phyloP scores from a whole-genome alignment of 2,888 invertebrate species.

The Tuberolachnus salignus region DNA sequence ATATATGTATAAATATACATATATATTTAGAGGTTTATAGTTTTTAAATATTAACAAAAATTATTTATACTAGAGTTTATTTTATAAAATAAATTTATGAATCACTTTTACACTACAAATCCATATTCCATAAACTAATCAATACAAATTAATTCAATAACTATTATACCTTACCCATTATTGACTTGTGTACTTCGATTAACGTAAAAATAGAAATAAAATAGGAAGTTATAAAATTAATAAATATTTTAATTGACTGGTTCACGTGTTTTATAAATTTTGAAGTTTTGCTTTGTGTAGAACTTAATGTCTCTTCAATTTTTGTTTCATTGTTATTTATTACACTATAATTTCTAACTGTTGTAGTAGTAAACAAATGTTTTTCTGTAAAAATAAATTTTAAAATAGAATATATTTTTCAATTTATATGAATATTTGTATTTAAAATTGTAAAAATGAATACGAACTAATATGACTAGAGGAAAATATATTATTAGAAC shows the following conservation, averaged over 20 bases:
- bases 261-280: background rate
- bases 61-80: background rate
- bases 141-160: conserved; percentile 1
- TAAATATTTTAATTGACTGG: conserved; percentile 3
- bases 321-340: conserved; percentile 16
- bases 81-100: background rate
- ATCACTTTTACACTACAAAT: background rate
- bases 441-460: background rate
- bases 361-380: conserved; percentile 40
- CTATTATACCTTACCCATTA: conserved; percentile 39
- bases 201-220: conserved; percentile 25
- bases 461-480: conserved; percentile 52
- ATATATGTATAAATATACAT: no score
- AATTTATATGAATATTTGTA: background rate
- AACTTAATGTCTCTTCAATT: conserved; percentile 20
- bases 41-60: background rate
- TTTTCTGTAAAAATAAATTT: conserved; percentile 35
- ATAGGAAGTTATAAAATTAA: conserved; percentile 30
- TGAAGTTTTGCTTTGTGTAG: conserved; percentile 7
- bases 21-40: no score
- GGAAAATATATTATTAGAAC: background rate
- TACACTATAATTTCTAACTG: conserved; percentile 19
- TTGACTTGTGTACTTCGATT: background rate
- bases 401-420: background rate
- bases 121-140: background rate